These are phyloP conservation scores for Zosterops lateralis DNA, from an alignment of 2,113 vertebrate species.

Conservation along the genomic window DNA sequence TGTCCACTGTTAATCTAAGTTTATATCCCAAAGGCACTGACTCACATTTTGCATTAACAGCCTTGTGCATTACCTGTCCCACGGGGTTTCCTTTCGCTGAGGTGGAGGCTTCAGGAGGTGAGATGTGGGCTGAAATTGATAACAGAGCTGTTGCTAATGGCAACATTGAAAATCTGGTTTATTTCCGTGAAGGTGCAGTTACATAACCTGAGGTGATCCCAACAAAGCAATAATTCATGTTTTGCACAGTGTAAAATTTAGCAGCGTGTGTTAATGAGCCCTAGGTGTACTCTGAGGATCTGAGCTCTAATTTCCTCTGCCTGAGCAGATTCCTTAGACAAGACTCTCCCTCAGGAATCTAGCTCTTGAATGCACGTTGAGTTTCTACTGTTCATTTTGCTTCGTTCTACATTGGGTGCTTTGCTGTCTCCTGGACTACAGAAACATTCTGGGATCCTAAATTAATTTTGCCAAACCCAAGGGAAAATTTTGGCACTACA, in stretches of 20 bases:
- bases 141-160: constrained; percentile 34
- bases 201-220: background rate
- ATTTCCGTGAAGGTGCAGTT: background rate
- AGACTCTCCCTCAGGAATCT: background rate
- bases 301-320: background rate
- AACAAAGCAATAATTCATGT: constrained; percentile 11
- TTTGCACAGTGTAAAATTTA: background rate
- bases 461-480: background rate
- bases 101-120: background rate
- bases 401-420: background rate
- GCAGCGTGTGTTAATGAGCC: background rate
- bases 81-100: background rate
- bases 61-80: background rate
- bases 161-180: background rate
- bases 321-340: background rate
- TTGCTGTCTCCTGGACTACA: background rate
- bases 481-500: background rate
- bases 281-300: background rate
- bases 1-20: background rate
- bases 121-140: constrained; percentile 22
- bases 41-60: background rate
- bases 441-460: background rate
- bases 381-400: background rate
- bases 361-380: background rate
- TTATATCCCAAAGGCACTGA: background rate